phyloP scores from a whole-genome alignment of 2,888 invertebrate genomes.

The Lasioglossum zephyrum region DNA sequence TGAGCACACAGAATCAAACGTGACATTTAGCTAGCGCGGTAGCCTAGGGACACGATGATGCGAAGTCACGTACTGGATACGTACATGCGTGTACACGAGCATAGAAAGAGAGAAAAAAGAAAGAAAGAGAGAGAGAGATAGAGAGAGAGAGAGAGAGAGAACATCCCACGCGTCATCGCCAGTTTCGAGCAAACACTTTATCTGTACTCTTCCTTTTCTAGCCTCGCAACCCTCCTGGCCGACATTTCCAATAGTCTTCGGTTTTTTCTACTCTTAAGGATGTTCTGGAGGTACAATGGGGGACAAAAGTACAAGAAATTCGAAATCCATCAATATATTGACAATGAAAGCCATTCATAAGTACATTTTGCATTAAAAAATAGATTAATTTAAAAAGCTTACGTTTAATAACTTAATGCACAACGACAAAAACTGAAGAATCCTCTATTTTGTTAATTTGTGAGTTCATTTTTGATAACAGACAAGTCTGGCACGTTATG shows the following conservation, averaged over 20 bases:
- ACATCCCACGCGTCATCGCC: background rate
- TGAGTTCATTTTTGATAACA: no score
- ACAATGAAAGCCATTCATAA: no score
- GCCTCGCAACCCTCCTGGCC: background rate
- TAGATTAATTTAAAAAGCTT: no score
- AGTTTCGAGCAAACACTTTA: background rate
- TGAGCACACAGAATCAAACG: slow-evolving; percentile 25
- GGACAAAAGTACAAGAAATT: no score
- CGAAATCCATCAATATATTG: no score
- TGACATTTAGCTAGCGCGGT: slow-evolving; percentile 48
- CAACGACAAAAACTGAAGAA: no score
- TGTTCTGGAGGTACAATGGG: no score
- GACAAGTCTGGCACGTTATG: no score
- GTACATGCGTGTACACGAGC: background rate
- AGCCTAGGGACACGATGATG: slow-evolving; percentile 15
- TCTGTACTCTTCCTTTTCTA: background rate
- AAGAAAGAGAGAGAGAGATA: background rate
- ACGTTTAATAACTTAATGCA: no score
- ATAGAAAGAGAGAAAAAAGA: background rate
- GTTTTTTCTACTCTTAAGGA: background rate
- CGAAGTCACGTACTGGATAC: slow-evolving; percentile 20
- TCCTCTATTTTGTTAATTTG: no score
- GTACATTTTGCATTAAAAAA: no score
- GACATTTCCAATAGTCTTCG: background rate
- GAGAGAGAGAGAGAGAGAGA: background rate